phyloP scores from a whole-genome alignment of 2,888 invertebrate genomes.

The Ceriagrion tenellum region DNA sequence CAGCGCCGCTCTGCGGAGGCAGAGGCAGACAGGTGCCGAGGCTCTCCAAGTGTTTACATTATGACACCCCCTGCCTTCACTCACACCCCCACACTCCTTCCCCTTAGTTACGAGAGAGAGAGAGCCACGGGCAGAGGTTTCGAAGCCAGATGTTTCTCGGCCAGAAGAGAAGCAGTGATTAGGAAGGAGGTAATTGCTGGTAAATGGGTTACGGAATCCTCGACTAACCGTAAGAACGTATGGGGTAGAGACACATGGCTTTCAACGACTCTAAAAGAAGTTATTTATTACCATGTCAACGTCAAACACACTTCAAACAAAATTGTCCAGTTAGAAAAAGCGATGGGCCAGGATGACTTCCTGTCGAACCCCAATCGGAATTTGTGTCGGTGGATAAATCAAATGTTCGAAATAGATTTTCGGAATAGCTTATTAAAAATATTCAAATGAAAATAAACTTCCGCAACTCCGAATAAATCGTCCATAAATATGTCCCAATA shows the following conservation, averaged over 20 bases:
- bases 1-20: neutral
- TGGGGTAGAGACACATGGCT: neutral
- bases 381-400: too few species aligned
- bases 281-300: neutral
- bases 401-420: too few species aligned
- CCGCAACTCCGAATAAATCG: too few species aligned
- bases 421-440: too few species aligned
- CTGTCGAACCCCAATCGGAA: neutral
- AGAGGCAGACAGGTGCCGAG: neutral
- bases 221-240: neutral
- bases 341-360: neutral
- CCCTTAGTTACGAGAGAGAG: neutral
- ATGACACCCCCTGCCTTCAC: neutral
- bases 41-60: conserved; percentile 16
- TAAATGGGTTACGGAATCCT: neutral
- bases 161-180: conserved; percentile 19
- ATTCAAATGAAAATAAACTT: too few species aligned
- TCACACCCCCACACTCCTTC: neutral
- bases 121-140: neutral
- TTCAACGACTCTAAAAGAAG: neutral
- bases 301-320: neutral
- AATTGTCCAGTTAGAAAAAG: neutral
- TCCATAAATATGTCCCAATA: too few species aligned
- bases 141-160: conserved; percentile 4
- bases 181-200: conserved; percentile 9